Base-by-base conservation (phyloP, 2,797 vertebrate species). In the Sitta carolinensis region DNA sequence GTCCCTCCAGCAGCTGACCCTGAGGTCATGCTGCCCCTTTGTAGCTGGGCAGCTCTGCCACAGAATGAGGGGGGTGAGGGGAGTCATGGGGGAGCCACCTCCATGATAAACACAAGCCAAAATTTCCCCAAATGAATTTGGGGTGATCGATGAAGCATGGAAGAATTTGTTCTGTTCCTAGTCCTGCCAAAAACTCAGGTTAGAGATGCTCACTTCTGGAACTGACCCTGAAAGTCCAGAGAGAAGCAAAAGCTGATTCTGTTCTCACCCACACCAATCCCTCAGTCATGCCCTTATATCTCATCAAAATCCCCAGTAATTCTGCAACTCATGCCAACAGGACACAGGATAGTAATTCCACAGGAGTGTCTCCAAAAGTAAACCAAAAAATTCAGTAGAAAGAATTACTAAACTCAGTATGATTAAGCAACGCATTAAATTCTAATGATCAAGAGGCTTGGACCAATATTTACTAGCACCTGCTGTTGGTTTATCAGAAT, bases 401-500 rank as follows among this genome's bases (percentile, higher is more conserved):
- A 64, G 38, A 93, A 64, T 40, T 29, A 79, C 74, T 87, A 64
- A 81, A 84, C 51, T 93, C 90, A 64, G 5, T 29, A 26, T 48
- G 80, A 95, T 83, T 77, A 93, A 85, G 55, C 62, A 81, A 75
- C 59, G 84, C 78, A 88, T 82, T 78, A 91, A 66, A 91, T 83
- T 91, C 84, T 84, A 89, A 84, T 80, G 83, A 84, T 84, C 75
- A 83, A 90, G 75, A n/a, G 77, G 57, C 52, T 90, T 81, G 83
- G 95, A 82, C 89, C 88, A 92, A 64, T 91, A 93, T 93, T 97
- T 91, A 70, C 88, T 54, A 88, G 75, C 2, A 12, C 89, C 75
- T 32, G 57, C 90, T 91, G 89, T 59, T 82, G 86, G 87, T 73
- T 94, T 90, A 93, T 96, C 90, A 93, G 90, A 91, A 94, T 74